Percentiles rank a stretch among this genome's conserved stretches.
These are phyloP conservation scores for Pantherophis guttatus DNA, from an alignment of 2,113 vertebrate genomes.

Conservation along the genomic window DNA sequence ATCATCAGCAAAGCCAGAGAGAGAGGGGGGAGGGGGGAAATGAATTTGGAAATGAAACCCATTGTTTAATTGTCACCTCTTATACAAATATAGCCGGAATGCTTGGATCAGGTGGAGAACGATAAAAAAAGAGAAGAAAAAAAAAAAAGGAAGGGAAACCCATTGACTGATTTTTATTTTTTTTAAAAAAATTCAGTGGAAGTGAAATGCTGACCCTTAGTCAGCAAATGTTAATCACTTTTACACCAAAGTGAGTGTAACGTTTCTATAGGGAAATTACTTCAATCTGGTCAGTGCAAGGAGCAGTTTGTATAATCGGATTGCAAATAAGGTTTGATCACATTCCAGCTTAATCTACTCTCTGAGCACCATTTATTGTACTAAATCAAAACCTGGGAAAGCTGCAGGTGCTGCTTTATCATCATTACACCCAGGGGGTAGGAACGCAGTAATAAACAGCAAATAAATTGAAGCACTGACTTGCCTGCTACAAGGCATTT, in stretches of 20 bases:
- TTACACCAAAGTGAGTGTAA: slow-evolving; percentile 85
- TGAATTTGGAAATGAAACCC: slow-evolving; percentile 50
- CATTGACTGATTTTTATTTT: slow-evolving; percentile 60
- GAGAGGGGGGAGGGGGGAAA: not conserved
- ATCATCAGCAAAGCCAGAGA: slow-evolving; percentile 50
- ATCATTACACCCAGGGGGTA: slow-evolving; percentile 88
- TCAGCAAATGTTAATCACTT: slow-evolving; percentile 89
- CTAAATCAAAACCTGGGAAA: slow-evolving; percentile 87
- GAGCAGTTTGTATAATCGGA: slow-evolving; percentile 94
- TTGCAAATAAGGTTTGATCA: slow-evolving; percentile 99
- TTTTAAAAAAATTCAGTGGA: slow-evolving; percentile 40
- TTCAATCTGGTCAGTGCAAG: slow-evolving; percentile 87
- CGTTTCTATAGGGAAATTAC: slow-evolving; percentile 88
- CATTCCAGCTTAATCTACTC: slow-evolving; percentile 94
- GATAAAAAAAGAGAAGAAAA: not conserved
- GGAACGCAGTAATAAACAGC: slow-evolving; percentile 89
- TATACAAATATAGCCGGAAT: slow-evolving; percentile 53
- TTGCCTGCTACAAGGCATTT: slow-evolving; percentile 91
- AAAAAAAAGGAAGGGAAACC: slow-evolving; percentile 49
- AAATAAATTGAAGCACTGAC: slow-evolving; percentile 93
- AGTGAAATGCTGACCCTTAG: slow-evolving; percentile 79
- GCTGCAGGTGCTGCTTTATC: slow-evolving; percentile 86
- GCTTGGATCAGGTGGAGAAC: slow-evolving; percentile 63
- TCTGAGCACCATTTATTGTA: slow-evolving; percentile 84
- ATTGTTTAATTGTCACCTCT: slow-evolving; percentile 60